Conservation (phyloP, 2,113 vertebrate species). For the Chaetura pelagica region DNA sequence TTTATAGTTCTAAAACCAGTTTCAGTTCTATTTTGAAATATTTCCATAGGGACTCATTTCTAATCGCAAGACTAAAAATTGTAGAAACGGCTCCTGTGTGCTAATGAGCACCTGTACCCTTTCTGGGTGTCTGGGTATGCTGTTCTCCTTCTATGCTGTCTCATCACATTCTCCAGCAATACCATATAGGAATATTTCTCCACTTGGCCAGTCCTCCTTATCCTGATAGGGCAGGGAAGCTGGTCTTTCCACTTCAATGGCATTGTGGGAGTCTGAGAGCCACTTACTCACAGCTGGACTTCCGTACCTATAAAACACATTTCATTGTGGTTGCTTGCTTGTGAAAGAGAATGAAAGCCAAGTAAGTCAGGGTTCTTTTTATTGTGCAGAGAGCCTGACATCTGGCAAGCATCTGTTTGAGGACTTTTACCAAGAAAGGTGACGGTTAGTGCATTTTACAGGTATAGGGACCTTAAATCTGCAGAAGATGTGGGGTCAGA, state of each 20-base stretch:
- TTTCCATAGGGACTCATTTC: not conserved
- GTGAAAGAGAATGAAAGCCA: conserved; percentile 1
- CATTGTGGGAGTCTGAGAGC: not conserved
- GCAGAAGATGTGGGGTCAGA: not conserved
- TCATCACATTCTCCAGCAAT: not conserved
- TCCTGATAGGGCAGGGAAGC: not conserved
- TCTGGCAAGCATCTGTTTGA: conserved; percentile 35
- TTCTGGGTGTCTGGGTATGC: not conserved
- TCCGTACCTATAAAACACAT: not conserved
- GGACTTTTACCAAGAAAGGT: not conserved
- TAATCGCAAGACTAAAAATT: conserved; percentile 28
- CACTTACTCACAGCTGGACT: not conserved
- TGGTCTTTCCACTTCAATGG: not conserved
- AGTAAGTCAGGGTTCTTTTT: not conserved
- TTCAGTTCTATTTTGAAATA: conserved; percentile 41
- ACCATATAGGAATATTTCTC: not conserved
- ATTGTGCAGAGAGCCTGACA: not conserved
- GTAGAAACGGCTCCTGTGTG: not conserved
- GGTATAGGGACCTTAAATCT: conserved; percentile 21
- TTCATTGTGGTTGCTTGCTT: not conserved
- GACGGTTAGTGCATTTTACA: not conserved
- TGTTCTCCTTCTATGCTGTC: not conserved
- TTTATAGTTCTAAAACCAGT: conserved; percentile 26
- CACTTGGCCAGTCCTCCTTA: not conserved
- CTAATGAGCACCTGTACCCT: conserved; percentile 30